Conservation (phyloP, 1,140 invertebrate species). For the Dreissena polymorpha region DNA sequence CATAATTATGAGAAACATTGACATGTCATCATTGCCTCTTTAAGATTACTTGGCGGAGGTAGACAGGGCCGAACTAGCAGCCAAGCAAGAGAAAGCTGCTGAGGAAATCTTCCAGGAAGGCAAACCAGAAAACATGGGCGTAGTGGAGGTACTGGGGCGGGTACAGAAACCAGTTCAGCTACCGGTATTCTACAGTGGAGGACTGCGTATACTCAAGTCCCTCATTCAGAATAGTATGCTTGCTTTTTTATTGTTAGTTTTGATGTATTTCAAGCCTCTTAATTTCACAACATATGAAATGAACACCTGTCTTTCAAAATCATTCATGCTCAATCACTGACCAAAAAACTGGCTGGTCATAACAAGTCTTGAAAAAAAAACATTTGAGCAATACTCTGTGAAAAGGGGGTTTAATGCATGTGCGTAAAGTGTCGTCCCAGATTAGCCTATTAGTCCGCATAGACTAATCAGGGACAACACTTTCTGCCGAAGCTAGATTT, state of each 20-base stretch:
- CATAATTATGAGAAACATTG: background rate
- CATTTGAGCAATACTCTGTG: too few relatives aligned
- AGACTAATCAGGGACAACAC: too few relatives aligned
- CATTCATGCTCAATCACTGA: too few relatives aligned
- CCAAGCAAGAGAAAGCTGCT: slow-evolving; percentile 68
- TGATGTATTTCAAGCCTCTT: too few relatives aligned
- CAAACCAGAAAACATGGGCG: slow-evolving; percentile 58
- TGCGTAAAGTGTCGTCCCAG: too few relatives aligned
- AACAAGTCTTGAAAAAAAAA: too few relatives aligned
- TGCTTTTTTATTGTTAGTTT: background rate
- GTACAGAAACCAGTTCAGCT: slow-evolving; percentile 70
- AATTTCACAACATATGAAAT: too few relatives aligned
- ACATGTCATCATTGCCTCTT: slow-evolving; percentile 6
- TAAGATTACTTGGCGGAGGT: slow-evolving; percentile 76
- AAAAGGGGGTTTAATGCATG: too few relatives aligned
- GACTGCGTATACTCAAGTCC: slow-evolving; percentile 66
- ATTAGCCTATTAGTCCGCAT: too few relatives aligned
- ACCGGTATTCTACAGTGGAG: slow-evolving; percentile 76
- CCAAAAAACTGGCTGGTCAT: too few relatives aligned
- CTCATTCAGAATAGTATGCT: slow-evolving; percentile 67
- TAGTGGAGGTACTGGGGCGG: slow-evolving; percentile 70
- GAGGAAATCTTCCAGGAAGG: slow-evolving; percentile 71
- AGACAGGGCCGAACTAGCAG: slow-evolving; percentile 64
- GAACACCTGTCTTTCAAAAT: too few relatives aligned
- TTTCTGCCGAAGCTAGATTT: too few relatives aligned